Base-by-base conservation (phyloP, 1,140 invertebrate genomes). In the Steinernema feltiae region DNA sequence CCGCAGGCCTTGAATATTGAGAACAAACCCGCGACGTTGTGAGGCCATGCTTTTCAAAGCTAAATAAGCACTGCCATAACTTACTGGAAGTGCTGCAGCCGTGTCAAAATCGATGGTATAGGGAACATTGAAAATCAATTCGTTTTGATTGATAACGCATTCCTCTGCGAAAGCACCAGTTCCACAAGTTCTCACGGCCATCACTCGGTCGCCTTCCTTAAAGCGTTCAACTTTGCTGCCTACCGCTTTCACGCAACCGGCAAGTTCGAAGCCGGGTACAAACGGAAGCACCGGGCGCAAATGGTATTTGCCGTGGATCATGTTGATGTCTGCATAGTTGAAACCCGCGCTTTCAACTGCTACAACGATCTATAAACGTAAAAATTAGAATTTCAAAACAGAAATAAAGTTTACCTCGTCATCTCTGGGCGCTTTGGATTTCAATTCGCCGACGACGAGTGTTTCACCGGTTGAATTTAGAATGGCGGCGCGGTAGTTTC, bases 131-230 rank as follows among this genome's bases (percentile, higher is more conserved):
- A 78, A 32, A 30, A 80, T 78, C 31, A 80, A 31, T 70, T 81
- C 79, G 24, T 41, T 32, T 27, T 81, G 30, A 29, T 81, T 29
- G 0, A 76, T 70, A 21, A 75, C 63, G 31, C 81, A 82, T 30
- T 75, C 31, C 32, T 78, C 71, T 17, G 80, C 70, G 41, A 80
- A 80, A 0, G 76, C 79, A 15, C 79, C 79, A 32, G 77, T 81
- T 17, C 70, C 69, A 48, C 41, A 27, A n/a, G 30, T 76, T 70
- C 75, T 79, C 3, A 80, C 30, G 7, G 32, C 70, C 24, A 81
- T 31, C 3, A 80, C 72, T 0, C 79, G 80, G 70, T 80, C 79
- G 18, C 79, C 79, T 70, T 81, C 79, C n/a, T 82, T 82, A 46
- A 35, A 80, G 1, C 78, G 30, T 21, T 35, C 75, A 18, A 80